Percentiles rank a stretch among this genome's conserved stretches.
phyloP scores from a whole-genome alignment of 2,113 vertebrate genomes.

The Lophura nycthemera region DNA sequence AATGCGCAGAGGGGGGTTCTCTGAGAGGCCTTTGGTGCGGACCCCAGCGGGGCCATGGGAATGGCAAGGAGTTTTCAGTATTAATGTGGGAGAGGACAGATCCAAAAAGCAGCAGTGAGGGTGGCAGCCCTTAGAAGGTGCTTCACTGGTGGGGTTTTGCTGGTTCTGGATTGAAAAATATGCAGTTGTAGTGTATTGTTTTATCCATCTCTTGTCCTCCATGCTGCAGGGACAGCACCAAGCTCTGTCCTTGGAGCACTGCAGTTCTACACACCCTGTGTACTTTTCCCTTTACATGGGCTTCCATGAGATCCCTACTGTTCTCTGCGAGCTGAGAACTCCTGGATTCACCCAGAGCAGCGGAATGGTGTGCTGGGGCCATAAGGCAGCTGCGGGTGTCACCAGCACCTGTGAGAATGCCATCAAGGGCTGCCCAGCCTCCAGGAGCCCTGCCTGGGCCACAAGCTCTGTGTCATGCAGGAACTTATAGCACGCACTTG shows the following conservation, averaged over 20 bases:
- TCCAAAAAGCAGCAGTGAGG: not conserved
- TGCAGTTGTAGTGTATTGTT: accelerated
- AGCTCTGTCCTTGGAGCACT: accelerated
- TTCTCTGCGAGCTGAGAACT: not conserved
- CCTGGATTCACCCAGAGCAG: not conserved
- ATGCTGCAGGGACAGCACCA: not conserved
- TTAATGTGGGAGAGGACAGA: not conserved
- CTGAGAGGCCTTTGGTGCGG: too few species aligned
- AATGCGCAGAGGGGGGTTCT: too few species aligned
- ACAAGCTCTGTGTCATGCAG: accelerated
- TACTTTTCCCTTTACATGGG: not conserved
- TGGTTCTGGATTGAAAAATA: not conserved
- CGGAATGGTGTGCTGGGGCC: not conserved
- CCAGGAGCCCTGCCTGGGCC: not conserved
- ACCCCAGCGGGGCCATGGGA: too few species aligned
- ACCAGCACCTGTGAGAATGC: not conserved
- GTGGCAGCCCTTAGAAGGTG: not conserved
- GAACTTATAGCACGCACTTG: not conserved
- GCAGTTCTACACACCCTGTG: not conserved
- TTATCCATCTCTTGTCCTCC: not conserved
- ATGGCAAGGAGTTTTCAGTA: too few species aligned
- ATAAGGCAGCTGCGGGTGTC: accelerated
- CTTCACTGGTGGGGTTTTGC: not conserved
- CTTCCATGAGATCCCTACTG: not conserved
- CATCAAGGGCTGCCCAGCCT: not conserved